Evolutionary conservation across 2,113 vertebrate species (phyloP), one percentile per base, ranked within the genome.

Genomic region (Archocentrus centrarchus): DNA sequence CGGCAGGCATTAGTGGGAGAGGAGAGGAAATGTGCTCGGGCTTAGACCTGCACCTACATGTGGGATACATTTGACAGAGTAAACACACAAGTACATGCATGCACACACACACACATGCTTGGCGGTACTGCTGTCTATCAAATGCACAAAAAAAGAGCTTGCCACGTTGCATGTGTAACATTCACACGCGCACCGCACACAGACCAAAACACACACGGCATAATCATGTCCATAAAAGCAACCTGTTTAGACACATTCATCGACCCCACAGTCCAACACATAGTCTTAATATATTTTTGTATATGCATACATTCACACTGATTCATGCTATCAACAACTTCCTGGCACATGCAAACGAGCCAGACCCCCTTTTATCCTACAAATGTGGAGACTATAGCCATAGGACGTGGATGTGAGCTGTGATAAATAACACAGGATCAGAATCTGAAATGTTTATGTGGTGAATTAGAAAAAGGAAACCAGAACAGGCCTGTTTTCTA

Each of bases 371-470:
- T 95, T 94, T 89, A 94, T 93, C 88, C 82, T 32, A 87, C 80
- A 94, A 95, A 95, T 93, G 93, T 95, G 95, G 81, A 85, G 57
- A 57, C 90, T 80, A 85, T 92, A 89, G 88, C 84, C 87, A 73
- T 90, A 89, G 82, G 92, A 93, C 92, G 84, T 91, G 93, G 91
- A 95, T 89, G 93, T 94, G 94, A 85, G 86, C 89, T 87, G 88
- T 75, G 87, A 94, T 95, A 94, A 96, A 96, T 94, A 96, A 92
- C 90, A 92, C 68, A 30, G 80, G 87, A 90, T 90, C 92, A 91
- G 88, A 89, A 93, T 87, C 64, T 93, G 93, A 95, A 94, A 92
- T 96, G 95, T 96, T 96, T 95, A 94, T 90, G 82, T 78, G 66
- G 60, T 64, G 73, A 9, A 70, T 88, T 93, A 83, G 76, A 91